Percentiles rank a stretch among this genome's conserved stretches.
These are phyloP conservation scores for Druceiella hillmani DNA, from an alignment of 2,888 invertebrate genomes.

Conservation along the genomic window DNA sequence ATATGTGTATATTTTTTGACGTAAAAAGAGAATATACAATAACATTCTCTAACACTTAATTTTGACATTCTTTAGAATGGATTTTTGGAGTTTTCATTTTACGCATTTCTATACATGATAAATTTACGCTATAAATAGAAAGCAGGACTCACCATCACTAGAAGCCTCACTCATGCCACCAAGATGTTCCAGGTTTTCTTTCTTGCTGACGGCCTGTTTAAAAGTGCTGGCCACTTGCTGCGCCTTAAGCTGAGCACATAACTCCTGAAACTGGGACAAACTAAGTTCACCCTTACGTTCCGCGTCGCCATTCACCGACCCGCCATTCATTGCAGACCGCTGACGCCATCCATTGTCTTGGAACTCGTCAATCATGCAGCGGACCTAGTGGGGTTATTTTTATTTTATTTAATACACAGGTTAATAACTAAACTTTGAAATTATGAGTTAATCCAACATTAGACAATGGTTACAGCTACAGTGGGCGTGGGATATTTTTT, in stretches of 20 bases:
- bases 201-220: conserved; percentile 87
- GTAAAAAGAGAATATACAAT: too few species aligned
- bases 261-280: conserved; percentile 83
- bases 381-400: conserved; percentile 43
- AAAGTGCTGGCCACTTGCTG: conserved; percentile 90
- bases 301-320: conserved; percentile 53
- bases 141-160: conserved; percentile 62
- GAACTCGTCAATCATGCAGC: conserved; percentile 84
- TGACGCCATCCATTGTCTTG: conserved; percentile 42
- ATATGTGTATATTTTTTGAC: too few species aligned
- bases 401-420: background rate
- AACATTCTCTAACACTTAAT: too few species aligned
- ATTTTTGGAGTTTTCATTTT: too few species aligned
- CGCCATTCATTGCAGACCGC: conserved; percentile 38
- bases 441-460: too few species aligned
- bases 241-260: conserved; percentile 83
- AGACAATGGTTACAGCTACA: too few species aligned
- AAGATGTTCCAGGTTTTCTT: conserved; percentile 85
- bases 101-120: too few species aligned
- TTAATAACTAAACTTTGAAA: too few species aligned
- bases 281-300: conserved; percentile 72
- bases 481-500: too few species aligned
- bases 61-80: too few species aligned
- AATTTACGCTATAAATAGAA: too few species aligned
- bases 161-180: conserved; percentile 93